phyloP scores from a whole-genome alignment of 1,140 invertebrate genomes.

The Leptonema lineaticorne region DNA sequence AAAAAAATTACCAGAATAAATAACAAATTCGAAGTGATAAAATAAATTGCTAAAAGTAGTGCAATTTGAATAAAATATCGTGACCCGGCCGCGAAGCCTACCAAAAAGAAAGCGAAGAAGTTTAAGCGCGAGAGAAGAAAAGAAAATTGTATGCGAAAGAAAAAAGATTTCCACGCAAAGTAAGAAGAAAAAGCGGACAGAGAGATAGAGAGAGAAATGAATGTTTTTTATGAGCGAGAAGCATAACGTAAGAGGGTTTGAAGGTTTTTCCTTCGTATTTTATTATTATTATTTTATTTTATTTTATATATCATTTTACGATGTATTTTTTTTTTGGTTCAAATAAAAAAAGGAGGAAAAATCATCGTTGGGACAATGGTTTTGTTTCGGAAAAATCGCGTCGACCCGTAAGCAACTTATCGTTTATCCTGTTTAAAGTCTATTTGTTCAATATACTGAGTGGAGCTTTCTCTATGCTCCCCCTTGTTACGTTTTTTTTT shows the following conservation, averaged over 20 bases:
- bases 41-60: constrained; percentile 15
- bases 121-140: not conserved
- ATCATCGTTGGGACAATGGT: not conserved
- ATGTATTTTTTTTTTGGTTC: too few species aligned
- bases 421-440: constrained; percentile 8
- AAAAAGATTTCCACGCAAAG: too few species aligned
- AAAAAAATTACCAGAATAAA: constrained; percentile 4
- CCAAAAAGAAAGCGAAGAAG: not conserved
- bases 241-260: not conserved
- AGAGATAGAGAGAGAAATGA: too few species aligned
- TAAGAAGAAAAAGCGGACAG: too few species aligned
- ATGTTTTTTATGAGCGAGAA: not conserved
- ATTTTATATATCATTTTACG: too few species aligned
- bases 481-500: too few species aligned
- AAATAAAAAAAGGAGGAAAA: too few species aligned
- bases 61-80: constrained; percentile 17
- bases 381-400: not conserved
- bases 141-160: not conserved
- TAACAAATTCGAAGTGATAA: constrained; percentile 18
- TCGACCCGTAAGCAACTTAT: not conserved
- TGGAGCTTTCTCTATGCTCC: too few species aligned
- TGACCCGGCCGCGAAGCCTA: too few species aligned
- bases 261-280: not conserved
- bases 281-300: too few species aligned
- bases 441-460: too few species aligned